Percentiles rank a stretch among this genome's conserved stretches.
These are phyloP conservation scores for Papilio polytes DNA, from an alignment of 1,140 invertebrate genomes.

Conservation along the genomic window DNA sequence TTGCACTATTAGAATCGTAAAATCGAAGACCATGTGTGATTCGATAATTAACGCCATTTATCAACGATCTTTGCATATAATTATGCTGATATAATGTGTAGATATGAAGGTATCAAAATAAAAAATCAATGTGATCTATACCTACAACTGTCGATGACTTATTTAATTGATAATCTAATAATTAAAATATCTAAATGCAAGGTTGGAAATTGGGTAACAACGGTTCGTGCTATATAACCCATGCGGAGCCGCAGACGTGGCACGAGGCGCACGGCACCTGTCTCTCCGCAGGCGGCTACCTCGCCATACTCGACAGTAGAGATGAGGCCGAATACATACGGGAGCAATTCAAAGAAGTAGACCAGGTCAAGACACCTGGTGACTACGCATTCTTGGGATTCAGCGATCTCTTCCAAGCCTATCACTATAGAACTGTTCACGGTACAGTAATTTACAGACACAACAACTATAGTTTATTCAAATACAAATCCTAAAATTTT, in stretches of 20 bases:
- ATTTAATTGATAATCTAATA: background rate
- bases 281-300: conserved; percentile 55
- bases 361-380: conserved; percentile 50
- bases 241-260: conserved; percentile 63
- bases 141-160: background rate
- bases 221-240: conserved; percentile 57
- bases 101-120: too few species aligned
- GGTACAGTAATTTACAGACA: conserved; percentile 48
- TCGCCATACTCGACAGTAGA: conserved; percentile 52
- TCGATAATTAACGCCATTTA: conserved; percentile 14
- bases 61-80: background rate
- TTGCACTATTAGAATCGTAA: background rate
- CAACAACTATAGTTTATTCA: background rate
- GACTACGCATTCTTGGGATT: conserved; percentile 68
- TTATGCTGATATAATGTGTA: background rate
- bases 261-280: conserved; percentile 60
- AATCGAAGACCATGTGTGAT: background rate
- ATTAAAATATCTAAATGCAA: conserved; percentile 29
- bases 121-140: too few species aligned
- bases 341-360: conserved; percentile 56
- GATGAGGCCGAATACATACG: conserved; percentile 57
- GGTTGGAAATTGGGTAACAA: conserved; percentile 61
- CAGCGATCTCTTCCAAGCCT: conserved; percentile 63
- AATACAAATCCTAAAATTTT: background rate
- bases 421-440: conserved; percentile 65